These are phyloP conservation scores for Sebastes cheni DNA, from an alignment of 2,797 vertebrate genomes.

Conservation along the genomic window DNA sequence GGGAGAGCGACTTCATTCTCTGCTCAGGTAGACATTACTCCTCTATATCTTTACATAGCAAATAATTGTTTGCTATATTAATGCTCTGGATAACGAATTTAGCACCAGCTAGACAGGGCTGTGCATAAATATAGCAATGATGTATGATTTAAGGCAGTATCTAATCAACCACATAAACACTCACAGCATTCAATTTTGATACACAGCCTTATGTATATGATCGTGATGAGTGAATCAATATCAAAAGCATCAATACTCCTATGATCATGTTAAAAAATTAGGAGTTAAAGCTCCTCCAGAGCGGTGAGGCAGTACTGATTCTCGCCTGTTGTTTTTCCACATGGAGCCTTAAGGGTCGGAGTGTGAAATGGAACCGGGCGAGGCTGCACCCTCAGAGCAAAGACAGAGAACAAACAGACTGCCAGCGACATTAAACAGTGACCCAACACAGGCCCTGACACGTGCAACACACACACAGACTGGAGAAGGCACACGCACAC, in stretches of 20 bases:
- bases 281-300: neutral
- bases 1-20: no score
- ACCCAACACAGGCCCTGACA: constrained; percentile 14
- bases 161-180: neutral
- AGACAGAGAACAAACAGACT: constrained; percentile 50
- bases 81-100: no score
- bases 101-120: neutral
- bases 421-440: constrained; percentile 50
- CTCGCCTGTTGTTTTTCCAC: neutral
- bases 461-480: neutral
- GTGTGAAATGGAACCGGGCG: constrained; percentile 9
- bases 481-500: neutral
- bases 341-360: neutral
- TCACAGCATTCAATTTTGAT: neutral
- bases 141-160: neutral
- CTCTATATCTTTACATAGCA: no score
- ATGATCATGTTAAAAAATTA: neutral
- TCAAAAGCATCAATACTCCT: neutral
- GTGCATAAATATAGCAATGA: neutral
- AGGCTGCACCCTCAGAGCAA: constrained; percentile 45
- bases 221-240: neutral
- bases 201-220: neutral
- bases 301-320: neutral
- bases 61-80: no score
- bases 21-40: no score